phyloP scores from a whole-genome alignment of 2,113 vertebrate species.

The Pygoscelis antarcticus region DNA sequence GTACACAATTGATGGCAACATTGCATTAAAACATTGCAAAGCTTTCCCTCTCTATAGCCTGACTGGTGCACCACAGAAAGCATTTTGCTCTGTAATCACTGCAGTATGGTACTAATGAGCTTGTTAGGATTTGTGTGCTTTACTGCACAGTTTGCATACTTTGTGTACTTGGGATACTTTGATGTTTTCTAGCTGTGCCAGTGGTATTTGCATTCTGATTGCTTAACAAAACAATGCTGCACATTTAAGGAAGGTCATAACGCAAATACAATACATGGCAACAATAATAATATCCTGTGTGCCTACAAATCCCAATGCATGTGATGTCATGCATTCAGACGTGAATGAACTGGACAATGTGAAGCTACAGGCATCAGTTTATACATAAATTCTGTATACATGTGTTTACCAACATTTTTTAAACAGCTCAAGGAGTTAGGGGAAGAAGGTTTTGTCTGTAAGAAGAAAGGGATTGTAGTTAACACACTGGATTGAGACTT shows the following conservation, averaged over 20 bases:
- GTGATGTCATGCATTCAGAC: neutral
- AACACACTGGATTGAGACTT: neutral
- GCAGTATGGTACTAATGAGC: slow-evolving; percentile 45
- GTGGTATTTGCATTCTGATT: slow-evolving; percentile 36
- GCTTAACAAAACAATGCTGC: slow-evolving; percentile 32
- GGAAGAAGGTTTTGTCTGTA: neutral
- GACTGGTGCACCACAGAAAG: slow-evolving; percentile 2
- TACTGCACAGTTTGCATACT: slow-evolving; percentile 42
- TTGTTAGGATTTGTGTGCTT: slow-evolving; percentile 60
- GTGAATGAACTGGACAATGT: neutral
- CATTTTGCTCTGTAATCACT: slow-evolving; percentile 46
- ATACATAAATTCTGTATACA: neutral
- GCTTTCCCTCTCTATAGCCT: neutral
- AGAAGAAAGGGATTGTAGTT: neutral
- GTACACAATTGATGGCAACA: neutral
- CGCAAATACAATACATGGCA: neutral
- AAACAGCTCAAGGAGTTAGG: neutral
- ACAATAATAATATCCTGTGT: neutral
- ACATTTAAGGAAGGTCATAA: slow-evolving; percentile 3
- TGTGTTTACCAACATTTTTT: neutral
- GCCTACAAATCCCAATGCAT: neutral
- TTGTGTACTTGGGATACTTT: slow-evolving; percentile 22
- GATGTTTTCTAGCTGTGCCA: slow-evolving; percentile 25
- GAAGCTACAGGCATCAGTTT: neutral
- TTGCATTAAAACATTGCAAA: neutral